Conservation (phyloP, 2,888 invertebrate genomes). For the Harpagoxenus sublaevis region DNA sequence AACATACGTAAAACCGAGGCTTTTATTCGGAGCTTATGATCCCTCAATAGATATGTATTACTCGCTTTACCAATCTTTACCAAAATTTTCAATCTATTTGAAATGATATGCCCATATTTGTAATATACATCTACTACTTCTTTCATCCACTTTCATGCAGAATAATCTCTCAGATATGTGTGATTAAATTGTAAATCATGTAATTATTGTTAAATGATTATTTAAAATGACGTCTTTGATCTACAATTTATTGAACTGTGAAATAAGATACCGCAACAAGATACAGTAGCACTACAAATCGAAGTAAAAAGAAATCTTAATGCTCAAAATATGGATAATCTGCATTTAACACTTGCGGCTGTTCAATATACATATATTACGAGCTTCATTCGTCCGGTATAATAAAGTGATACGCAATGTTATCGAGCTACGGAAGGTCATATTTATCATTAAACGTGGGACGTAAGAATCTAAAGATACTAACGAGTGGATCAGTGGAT, state of each 20-base stretch:
- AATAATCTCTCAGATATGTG: neutral
- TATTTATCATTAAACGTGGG: neutral
- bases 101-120: neutral
- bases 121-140: neutral
- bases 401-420: neutral
- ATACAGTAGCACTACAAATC: neutral
- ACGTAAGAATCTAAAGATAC: neutral
- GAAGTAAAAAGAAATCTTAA: neutral
- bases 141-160: neutral
- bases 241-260: neutral
- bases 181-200: neutral
- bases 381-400: neutral
- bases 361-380: neutral
- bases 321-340: neutral
- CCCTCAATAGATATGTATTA: neutral
- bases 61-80: neutral
- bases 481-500: neutral
- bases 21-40: neutral
- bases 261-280: neutral
- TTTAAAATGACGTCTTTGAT: neutral
- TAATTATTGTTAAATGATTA: conserved; percentile 1
- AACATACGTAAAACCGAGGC: conserved; percentile 76
- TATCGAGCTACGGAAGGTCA: neutral
- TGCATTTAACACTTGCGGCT: neutral
- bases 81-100: neutral